A percentile compares a stretch with the other conserved stretches of the same genome.
Conservation (phyloP, 1,140 invertebrate genomes). For the Diabrotica virgifera region DNA sequence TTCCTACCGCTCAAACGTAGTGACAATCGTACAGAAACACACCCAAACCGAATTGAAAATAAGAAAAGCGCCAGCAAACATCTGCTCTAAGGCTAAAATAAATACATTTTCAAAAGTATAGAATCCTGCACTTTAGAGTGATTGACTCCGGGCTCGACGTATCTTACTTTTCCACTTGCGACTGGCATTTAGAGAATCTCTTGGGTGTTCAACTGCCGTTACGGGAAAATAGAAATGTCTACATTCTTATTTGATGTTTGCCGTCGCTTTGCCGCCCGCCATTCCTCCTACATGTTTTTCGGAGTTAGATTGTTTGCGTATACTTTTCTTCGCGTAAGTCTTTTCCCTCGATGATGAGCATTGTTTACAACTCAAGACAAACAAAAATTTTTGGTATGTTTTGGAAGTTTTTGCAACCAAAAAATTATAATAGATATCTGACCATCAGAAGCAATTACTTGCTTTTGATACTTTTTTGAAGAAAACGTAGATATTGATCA, state of each 20-base stretch:
- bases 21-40: neutral
- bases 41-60: neutral
- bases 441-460: too few species aligned
- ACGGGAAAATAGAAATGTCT: conserved; percentile 21
- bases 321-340: neutral
- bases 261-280: neutral
- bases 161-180: conserved; percentile 9
- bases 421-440: too few species aligned
- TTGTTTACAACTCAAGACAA: neutral
- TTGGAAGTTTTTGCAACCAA: too few species aligned
- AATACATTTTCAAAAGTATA: conserved; percentile 15
- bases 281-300: neutral
- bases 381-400: neutral
- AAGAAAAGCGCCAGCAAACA: neutral
- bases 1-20: neutral
- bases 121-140: conserved; percentile 17
- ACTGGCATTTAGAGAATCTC: conserved; percentile 12
- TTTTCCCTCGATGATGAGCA: neutral
- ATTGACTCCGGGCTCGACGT: conserved; percentile 15
- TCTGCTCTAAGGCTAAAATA: conserved; percentile 1
- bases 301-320: neutral
- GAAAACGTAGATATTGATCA: too few species aligned
- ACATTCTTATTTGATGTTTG: conserved; percentile 15
- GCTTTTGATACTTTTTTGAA: too few species aligned
- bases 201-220: conserved; percentile 10